Evolutionary conservation across 2,113 vertebrate genomes (phyloP).

Genomic region (Brienomyrus longianalis): DNA sequence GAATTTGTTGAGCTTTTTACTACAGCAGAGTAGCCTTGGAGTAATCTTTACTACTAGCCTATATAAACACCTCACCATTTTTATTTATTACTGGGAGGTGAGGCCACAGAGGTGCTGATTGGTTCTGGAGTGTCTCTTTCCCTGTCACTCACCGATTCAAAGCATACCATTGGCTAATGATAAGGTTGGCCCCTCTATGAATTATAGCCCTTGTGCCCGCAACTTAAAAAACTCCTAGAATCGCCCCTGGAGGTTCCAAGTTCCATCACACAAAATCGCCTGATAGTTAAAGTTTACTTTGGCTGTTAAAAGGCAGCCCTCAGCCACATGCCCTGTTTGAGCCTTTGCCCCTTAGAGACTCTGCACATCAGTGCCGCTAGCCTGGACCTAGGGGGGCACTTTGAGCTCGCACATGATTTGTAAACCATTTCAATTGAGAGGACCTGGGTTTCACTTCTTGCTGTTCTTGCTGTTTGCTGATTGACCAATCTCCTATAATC

Average conservation of each 20-base stretch:
- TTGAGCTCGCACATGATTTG: background rate
- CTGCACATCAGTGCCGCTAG: background rate
- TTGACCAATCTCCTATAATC: background rate
- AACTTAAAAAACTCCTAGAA: too few relatives aligned
- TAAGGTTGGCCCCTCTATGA: too few relatives aligned
- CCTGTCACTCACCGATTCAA: background rate
- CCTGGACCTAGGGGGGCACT: background rate
- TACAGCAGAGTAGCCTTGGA: background rate
- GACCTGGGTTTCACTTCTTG: background rate
- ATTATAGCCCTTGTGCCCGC: too few relatives aligned
- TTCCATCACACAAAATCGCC: background rate
- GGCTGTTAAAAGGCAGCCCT: background rate
- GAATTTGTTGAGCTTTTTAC: background rate
- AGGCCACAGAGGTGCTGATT: background rate
- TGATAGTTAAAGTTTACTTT: background rate
- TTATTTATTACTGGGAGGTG: background rate
- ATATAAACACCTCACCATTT: background rate
- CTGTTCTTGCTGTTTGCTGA: background rate
- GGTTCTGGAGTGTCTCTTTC: background rate
- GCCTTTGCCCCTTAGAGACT: background rate
- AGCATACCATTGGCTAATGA: background rate
- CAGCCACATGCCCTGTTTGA: background rate
- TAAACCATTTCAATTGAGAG: background rate
- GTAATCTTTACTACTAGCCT: background rate
- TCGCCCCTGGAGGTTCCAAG: too few relatives aligned